These are phyloP conservation scores for Serrognathus titanus DNA, from an alignment of 2,888 invertebrate genomes.

Conservation along the genomic window DNA sequence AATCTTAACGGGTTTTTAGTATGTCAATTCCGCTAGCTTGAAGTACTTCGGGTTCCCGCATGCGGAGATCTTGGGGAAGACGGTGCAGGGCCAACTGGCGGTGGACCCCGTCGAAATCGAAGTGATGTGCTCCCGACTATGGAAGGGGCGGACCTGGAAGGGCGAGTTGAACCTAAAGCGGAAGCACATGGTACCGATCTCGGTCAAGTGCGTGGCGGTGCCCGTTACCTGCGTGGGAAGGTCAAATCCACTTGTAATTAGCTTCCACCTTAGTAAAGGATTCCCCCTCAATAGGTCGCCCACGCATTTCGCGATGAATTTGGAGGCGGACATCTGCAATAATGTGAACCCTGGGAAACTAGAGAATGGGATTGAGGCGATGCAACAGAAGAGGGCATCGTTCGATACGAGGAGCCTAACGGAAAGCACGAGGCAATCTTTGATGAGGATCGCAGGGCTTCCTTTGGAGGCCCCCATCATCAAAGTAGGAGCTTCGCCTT, in stretches of 20 bases:
- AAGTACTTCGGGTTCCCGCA: slow-evolving; percentile 71
- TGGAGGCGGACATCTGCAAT: too few species aligned
- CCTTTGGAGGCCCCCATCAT: slow-evolving; percentile 94
- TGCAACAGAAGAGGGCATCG: slow-evolving; percentile 49
- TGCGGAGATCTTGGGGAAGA: slow-evolving; percentile 61
- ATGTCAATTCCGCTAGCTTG: slow-evolving; percentile 84
- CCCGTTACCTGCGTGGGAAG: slow-evolving; percentile 68
- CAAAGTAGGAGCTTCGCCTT: slow-evolving; percentile 58
- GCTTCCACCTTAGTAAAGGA: too few species aligned
- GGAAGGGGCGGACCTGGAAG: slow-evolving; percentile 72
- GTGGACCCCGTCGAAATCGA: slow-evolving; percentile 53
- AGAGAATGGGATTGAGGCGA: too few species aligned
- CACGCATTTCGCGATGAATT: too few species aligned
- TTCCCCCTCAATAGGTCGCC: too few species aligned
- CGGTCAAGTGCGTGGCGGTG: slow-evolving; percentile 66
- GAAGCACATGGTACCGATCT: slow-evolving; percentile 72
- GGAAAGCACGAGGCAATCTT: slow-evolving; percentile 76
- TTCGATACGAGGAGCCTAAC: slow-evolving; percentile 80
- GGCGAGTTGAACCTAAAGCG: slow-evolving; percentile 69
- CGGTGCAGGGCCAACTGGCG: slow-evolving; percentile 53
- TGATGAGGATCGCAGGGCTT: slow-evolving; percentile 82
- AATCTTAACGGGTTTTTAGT: slow-evolving; percentile 56
- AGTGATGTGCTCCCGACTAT: slow-evolving; percentile 60
- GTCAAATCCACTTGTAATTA: slow-evolving; percentile 39
- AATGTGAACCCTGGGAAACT: too few species aligned